These are phyloP conservation scores for Pangasius djambal DNA, from an alignment of 2,797 vertebrate genomes.

Conservation along the genomic window DNA sequence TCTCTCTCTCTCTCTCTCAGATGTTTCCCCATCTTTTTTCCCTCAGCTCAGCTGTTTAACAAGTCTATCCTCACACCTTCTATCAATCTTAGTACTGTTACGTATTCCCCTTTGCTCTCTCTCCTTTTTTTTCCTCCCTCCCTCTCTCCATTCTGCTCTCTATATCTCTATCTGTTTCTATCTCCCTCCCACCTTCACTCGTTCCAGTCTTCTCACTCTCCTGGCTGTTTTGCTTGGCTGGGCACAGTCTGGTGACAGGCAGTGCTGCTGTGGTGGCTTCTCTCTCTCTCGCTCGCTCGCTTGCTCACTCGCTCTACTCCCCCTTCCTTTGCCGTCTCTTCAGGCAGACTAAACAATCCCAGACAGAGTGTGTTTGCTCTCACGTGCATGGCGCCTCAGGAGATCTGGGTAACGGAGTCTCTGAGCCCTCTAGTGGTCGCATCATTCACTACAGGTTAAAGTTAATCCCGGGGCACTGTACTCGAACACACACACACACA, in stretches of 20 bases:
- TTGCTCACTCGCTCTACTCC: background rate
- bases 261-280: conserved; percentile 7
- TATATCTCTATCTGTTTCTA: conserved; percentile 45
- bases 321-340: conserved; percentile 39
- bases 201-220: background rate
- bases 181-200: conserved; percentile 41
- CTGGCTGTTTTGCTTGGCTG: conserved; percentile 23
- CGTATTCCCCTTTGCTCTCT: background rate
- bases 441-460: background rate
- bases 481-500: background rate
- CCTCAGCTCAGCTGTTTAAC: conserved; percentile 20
- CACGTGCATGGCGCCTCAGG: conserved; percentile 40
- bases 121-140: background rate
- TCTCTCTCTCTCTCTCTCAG: background rate
- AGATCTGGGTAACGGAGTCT: conserved; percentile 28
- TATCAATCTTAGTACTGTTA: conserved; percentile 15
- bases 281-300: background rate
- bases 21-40: background rate
- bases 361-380: conserved; percentile 51
- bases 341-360: conserved; percentile 67
- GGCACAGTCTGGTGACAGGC: conserved; percentile 40
- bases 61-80: conserved; percentile 23
- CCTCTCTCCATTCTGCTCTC: conserved; percentile 24
- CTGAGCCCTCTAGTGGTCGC: conserved; percentile 73
- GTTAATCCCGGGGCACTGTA: background rate